A percentile compares a stretch with the other conserved stretches of the same genome.
phyloP scores from a whole-genome alignment of 2,113 vertebrate species.

The Natator depressus region DNA sequence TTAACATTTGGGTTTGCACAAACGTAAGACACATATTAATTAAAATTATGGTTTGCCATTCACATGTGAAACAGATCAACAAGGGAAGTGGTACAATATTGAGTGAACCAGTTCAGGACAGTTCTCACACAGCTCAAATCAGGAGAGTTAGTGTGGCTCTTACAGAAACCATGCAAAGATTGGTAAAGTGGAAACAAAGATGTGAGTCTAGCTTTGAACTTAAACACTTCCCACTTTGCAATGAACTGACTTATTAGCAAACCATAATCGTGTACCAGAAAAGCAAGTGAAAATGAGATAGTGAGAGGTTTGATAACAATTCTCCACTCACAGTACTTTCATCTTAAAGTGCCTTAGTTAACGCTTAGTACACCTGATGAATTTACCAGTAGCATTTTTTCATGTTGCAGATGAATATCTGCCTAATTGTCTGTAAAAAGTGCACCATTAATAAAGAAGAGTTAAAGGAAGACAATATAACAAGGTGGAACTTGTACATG shows the following conservation, averaged over 20 bases:
- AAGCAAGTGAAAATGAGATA: constrained; percentile 71
- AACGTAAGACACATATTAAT: not conserved
- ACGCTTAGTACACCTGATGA: not conserved
- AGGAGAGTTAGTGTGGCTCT: not conserved
- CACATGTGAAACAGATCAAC: not conserved
- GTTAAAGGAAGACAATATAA: not conserved
- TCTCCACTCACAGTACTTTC: constrained; percentile 41
- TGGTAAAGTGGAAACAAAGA: constrained; percentile 11
- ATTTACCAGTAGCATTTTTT: constrained; percentile 31
- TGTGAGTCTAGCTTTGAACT: constrained; percentile 48
- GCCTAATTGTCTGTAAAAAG: not conserved
- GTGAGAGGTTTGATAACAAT: constrained; percentile 49
- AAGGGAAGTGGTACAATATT: not conserved
- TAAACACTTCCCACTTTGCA: constrained; percentile 44
- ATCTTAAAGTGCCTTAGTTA: not conserved
- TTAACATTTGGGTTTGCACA: not conserved
- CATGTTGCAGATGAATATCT: not conserved
- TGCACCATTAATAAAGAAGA: not conserved
- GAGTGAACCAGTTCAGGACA: not conserved
- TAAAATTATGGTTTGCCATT: not conserved
- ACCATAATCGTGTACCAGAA: constrained; percentile 14
- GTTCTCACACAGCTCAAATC: not conserved
- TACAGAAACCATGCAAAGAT: constrained; percentile 16
- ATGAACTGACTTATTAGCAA: constrained; percentile 58
- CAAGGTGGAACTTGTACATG: not conserved